phyloP scores from a whole-genome alignment of 2,888 invertebrate species.

The Acleris holmiana region DNA sequence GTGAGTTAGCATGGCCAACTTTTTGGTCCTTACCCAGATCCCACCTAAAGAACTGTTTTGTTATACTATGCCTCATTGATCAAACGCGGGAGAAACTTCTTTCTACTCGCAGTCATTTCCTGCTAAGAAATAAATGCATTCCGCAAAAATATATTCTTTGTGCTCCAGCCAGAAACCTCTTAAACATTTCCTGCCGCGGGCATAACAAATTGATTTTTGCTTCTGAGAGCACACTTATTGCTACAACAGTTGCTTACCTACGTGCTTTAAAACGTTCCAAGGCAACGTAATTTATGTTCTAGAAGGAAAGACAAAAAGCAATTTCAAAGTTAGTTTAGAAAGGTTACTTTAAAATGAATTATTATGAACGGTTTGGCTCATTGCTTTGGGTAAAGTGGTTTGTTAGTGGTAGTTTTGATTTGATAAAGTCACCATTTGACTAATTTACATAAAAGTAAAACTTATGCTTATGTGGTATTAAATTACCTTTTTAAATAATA shows the following conservation, averaged over 20 bases:
- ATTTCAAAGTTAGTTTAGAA: too few species aligned
- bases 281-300: neutral
- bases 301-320: neutral
- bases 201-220: constrained; percentile 37
- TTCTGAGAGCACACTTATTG: constrained; percentile 19
- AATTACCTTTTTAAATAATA: too few species aligned
- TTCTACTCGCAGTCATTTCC: neutral
- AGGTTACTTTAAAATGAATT: too few species aligned
- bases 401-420: too few species aligned
- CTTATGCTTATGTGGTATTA: too few species aligned
- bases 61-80: neutral
- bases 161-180: constrained; percentile 31
- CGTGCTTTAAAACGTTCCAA: neutral
- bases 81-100: constrained; percentile 2
- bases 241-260: constrained; percentile 2
- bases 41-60: too few species aligned
- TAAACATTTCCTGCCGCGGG: constrained; percentile 28
- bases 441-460: too few species aligned
- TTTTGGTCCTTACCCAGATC: too few species aligned
- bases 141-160: constrained; percentile 26
- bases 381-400: too few species aligned
- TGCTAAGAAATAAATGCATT: constrained; percentile 5
- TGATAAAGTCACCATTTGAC: too few species aligned
- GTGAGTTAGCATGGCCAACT: too few species aligned
- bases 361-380: too few species aligned